Evolutionary conservation across 2,888 invertebrate species (phyloP).

Genomic region (Mamestra brassicae): DNA sequence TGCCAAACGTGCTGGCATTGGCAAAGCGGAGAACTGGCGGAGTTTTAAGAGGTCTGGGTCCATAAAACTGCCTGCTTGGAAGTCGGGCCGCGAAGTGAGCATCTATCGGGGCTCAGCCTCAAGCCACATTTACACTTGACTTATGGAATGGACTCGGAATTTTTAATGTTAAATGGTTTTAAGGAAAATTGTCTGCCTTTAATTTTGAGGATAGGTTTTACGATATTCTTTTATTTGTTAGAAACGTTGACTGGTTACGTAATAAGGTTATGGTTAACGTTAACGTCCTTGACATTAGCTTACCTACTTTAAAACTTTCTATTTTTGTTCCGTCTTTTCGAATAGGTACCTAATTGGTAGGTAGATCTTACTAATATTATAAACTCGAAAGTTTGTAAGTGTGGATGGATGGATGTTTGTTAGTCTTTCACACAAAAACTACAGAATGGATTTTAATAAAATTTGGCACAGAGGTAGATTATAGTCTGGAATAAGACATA

Average conservation of each 20-base stretch:
- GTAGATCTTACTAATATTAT: no score
- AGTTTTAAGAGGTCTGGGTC: conserved; percentile 82
- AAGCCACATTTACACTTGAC: conserved; percentile 56
- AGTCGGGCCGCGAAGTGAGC: conserved; percentile 78
- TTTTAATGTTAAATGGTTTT: conserved; percentile 63
- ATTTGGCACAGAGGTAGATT: no score
- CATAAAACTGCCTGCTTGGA: conserved; percentile 84
- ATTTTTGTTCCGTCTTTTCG: not conserved
- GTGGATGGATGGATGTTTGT: no score
- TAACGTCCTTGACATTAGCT: not conserved
- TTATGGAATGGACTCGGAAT: conserved; percentile 51
- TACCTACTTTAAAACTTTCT: no score
- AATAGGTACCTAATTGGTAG: not conserved
- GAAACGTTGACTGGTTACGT: not conserved
- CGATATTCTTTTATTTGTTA: not conserved
- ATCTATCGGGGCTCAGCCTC: conserved; percentile 53
- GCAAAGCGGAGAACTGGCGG: conserved; percentile 85
- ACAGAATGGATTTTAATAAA: no score
- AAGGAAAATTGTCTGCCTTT: conserved; percentile 47
- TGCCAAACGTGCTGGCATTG: conserved; percentile 79
- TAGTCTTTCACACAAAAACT: no score
- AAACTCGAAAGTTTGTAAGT: no score
- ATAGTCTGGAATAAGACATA: no score
- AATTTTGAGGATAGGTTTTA: conserved; percentile 10
- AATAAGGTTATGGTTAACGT: not conserved